These are phyloP conservation scores for Periophthalmus modestus DNA, from an alignment of 2,113 vertebrate species.

Conservation along the genomic window DNA sequence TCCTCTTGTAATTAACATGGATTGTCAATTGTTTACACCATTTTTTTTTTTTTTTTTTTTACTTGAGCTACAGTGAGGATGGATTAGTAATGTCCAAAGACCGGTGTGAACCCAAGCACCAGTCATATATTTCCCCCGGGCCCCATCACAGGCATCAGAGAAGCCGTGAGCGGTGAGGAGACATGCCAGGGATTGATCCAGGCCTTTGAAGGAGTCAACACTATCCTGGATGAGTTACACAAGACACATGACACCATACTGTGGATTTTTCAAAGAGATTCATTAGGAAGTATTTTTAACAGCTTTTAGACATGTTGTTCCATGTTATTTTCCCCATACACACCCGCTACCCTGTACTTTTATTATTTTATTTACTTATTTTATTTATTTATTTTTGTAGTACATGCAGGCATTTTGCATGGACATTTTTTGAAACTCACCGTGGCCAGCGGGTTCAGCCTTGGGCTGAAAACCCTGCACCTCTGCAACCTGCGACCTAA, in stretches of 20 bases:
- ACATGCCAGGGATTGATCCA: conserved; percentile 12
- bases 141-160: conserved; percentile 19
- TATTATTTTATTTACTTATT: too few relatives aligned
- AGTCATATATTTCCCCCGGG: conserved; percentile 37
- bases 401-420: too few relatives aligned
- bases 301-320: not conserved
- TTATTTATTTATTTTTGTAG: too few relatives aligned
- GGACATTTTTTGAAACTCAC: too few relatives aligned
- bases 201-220: not conserved
- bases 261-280: too few relatives aligned
- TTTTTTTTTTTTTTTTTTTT: not conserved
- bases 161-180: conserved; percentile 16
- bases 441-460: too few relatives aligned
- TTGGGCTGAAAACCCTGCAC: too few relatives aligned
- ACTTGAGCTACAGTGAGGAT: not conserved
- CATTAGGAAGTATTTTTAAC: not conserved
- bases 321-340: too few relatives aligned
- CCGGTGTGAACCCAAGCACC: conserved; percentile 12
- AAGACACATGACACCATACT: not conserved
- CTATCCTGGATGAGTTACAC: conserved; percentile 3
- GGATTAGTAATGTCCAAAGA: conserved; percentile 10
- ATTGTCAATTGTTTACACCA: too few relatives aligned
- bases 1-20: too few relatives aligned
- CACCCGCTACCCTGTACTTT: too few relatives aligned
- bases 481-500: too few relatives aligned